Conservation (phyloP, 2,888 invertebrate genomes). For the Hofmannophila pseudospretella region DNA sequence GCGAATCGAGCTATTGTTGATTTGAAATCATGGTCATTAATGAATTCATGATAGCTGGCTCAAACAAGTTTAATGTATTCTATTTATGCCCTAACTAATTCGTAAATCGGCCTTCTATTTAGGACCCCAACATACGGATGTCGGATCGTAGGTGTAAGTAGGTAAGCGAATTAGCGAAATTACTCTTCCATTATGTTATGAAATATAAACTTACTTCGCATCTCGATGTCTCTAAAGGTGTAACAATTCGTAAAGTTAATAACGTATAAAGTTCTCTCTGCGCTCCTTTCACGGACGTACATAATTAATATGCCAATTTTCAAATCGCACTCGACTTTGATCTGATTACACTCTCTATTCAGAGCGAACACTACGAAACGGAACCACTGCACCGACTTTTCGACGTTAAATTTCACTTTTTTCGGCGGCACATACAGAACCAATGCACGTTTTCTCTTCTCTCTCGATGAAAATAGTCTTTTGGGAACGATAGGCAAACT, state of each 20-base stretch:
- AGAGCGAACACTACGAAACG: conserved; percentile 29
- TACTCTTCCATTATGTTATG: no score
- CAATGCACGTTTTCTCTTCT: conserved; percentile 27
- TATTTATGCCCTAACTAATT: no score
- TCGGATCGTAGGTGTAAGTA: no score
- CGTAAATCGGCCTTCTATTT: no score
- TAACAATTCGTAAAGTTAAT: conserved; percentile 5
- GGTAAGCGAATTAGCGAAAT: no score
- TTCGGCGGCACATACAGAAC: conserved; percentile 31
- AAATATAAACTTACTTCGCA: conserved; percentile 7
- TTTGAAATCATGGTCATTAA: no score
- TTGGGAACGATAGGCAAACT: conserved; percentile 24
- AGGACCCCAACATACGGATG: no score
- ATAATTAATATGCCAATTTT: conserved; percentile 31
- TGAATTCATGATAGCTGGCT: no score
- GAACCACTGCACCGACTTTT: conserved; percentile 36
- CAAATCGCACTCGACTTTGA: conserved; percentile 42
- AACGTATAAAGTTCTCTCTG: conserved; percentile 8
- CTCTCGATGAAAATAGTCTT: conserved; percentile 22
- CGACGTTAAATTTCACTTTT: conserved; percentile 29
- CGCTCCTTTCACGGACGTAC: conserved; percentile 11
- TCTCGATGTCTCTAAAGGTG: no score
- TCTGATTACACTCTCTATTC: conserved; percentile 26
- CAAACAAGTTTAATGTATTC: no score
- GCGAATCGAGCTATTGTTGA: no score